Evolutionary conservation across 2,888 invertebrate genomes (phyloP), one percentile per base, ranked within the genome.

Genomic region (Agrilus mali): DNA sequence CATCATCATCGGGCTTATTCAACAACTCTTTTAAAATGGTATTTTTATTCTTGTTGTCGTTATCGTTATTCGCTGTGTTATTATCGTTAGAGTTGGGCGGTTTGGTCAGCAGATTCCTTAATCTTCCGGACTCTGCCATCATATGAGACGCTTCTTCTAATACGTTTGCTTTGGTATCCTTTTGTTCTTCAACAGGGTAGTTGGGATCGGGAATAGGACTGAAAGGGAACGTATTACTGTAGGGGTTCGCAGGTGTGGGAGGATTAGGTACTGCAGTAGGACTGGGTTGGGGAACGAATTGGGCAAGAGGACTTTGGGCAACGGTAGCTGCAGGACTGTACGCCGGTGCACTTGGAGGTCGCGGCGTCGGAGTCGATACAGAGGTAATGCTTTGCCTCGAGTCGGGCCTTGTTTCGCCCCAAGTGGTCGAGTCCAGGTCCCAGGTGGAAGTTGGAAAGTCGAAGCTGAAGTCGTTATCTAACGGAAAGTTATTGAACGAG

Each of bases 1-100:
- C 73, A 39, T 75, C 77, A 41, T 77, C 76, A 53, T 82, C 82
- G 43, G 75, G 76, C 58, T 79, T 77, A 57, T 80, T 80, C 50
- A 83, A 67, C 59, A 83, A 62, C 47, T 73, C 74, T 55, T 75
- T 77, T 50, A 77, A 61, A 60, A 77, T 77, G 55, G 67, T 66
- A 53, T 68, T 61, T 50, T 71, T 69, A 50, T 70, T 71, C 46
- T 68, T 68, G 44, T 57, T 64, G 49, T 67, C 66, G 39, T 55
- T 53, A 47, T 59, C 55, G 43, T 54, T 57, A 44, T 55, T 58
- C 45, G 50, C 57, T 55, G 50, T 57, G 57, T 61, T 60, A 5
- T 27, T 27, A 27, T 27, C 27, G 10, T 27, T 27, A 27, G 27
- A 55, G 41, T 60, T 60, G 34, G 72, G 72, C 53, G 63, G 64